Conservation (phyloP, 64 coral and sea anemone species). For the Catalaphyllia jardinei region DNA sequence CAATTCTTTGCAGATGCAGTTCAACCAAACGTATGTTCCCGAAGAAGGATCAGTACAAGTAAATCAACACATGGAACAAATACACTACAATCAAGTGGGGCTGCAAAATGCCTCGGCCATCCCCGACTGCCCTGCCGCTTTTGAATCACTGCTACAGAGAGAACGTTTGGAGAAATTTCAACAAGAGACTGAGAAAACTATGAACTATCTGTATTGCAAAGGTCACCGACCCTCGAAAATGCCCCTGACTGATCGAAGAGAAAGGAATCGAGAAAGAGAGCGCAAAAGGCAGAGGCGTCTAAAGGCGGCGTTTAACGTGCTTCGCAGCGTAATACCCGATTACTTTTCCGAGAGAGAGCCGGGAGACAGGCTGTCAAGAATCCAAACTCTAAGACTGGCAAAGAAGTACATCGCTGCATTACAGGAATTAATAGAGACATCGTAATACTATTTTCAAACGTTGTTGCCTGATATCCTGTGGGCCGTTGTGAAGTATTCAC, state of each 20-base stretch:
- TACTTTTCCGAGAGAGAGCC: background rate
- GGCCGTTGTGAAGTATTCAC: too few relatives aligned
- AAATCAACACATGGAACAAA: background rate
- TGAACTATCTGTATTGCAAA: background rate
- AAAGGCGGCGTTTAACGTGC: background rate
- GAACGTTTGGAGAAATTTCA: background rate
- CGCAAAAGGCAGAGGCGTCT: background rate
- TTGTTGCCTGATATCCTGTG: background rate
- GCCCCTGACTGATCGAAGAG: background rate
- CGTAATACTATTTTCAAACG: background rate
- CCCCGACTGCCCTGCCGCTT: background rate
- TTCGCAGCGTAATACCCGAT: background rate
- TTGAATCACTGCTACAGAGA: background rate
- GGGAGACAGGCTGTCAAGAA: background rate
- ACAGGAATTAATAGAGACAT: background rate
- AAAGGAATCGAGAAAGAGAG: background rate
- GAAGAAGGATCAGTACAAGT: background rate
- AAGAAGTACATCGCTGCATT: background rate
- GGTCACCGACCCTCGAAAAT: background rate
- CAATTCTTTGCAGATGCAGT: background rate
- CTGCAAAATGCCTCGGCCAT: background rate
- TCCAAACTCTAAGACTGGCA: background rate
- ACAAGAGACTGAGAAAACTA: background rate
- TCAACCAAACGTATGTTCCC: background rate
- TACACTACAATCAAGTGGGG: background rate